Conservation (phyloP, 1,140 invertebrate species). For the Pantala flavescens region DNA sequence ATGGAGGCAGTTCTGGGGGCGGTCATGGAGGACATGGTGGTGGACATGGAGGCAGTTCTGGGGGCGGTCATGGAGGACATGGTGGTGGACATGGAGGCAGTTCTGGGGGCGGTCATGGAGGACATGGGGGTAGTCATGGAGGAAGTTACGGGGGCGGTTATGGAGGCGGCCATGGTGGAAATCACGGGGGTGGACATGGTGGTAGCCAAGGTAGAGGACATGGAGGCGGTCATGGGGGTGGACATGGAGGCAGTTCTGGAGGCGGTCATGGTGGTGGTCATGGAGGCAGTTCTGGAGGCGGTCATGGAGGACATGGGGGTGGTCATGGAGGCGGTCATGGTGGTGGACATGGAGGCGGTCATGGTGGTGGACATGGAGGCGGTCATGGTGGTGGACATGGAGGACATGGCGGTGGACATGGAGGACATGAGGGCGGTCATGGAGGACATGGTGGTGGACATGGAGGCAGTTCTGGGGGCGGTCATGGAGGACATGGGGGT, state of each 20-base stretch:
- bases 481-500: neutral
- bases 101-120: neutral
- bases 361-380: neutral
- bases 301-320: neutral
- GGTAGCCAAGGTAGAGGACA: neutral
- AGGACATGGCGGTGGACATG: neutral
- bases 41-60: neutral
- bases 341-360: neutral
- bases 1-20: neutral
- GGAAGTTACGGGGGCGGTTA: neutral
- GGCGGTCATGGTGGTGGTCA: neutral
- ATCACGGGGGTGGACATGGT: neutral
- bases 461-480: neutral
- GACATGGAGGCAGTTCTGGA: neutral
- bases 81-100: neutral
- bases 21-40: neutral
- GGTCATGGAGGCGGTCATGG: neutral
- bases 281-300: neutral
- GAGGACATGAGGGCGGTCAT: neutral
- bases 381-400: neutral
- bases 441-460: neutral
- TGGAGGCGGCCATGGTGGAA: neutral
- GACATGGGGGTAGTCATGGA: neutral
- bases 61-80: neutral
- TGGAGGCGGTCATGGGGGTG: neutral